These are phyloP conservation scores for Xiphophorus maculatus DNA, from an alignment of 2,113 vertebrate species.

Conservation along the genomic window DNA sequence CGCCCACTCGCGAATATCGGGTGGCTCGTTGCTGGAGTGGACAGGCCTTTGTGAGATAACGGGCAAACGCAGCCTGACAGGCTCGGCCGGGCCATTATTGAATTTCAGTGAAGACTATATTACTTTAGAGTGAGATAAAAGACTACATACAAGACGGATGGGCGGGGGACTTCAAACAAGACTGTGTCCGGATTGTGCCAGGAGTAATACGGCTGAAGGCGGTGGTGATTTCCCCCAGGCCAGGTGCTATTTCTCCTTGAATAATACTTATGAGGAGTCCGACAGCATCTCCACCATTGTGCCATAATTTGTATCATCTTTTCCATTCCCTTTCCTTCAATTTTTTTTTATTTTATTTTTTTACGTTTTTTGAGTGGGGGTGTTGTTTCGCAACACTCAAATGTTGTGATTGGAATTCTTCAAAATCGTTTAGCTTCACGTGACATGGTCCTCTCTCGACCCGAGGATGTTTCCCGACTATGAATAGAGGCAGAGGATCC, in stretches of 20 bases:
- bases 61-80: conserved; percentile 95
- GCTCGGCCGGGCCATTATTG: conserved; percentile 94
- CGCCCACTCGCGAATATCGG: conserved; percentile 62
- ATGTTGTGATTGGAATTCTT: conserved; percentile 77
- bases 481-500: conserved; percentile 49
- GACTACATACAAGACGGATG: conserved; percentile 95
- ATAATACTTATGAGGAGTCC: conserved; percentile 89
- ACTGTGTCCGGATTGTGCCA: conserved; percentile 93
- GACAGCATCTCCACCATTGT: conserved; percentile 82
- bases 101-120: conserved; percentile 96
- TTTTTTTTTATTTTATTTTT: conserved; percentile 36
- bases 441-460: conserved; percentile 35
- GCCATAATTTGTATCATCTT: conserved; percentile 78
- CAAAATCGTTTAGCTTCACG: conserved; percentile 76
- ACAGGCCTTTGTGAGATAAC: conserved; percentile 90
- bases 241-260: conserved; percentile 88
- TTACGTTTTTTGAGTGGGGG: too few species aligned
- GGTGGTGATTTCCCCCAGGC: conserved; percentile 92
- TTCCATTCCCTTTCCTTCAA: conserved; percentile 58
- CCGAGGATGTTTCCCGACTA: conserved; percentile 55
- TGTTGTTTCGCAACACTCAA: conserved; percentile 59
- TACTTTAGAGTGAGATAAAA: conserved; percentile 99
- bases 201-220: conserved; percentile 93
- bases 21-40: conserved; percentile 78
- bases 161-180: conserved; percentile 98